phyloP scores from a whole-genome alignment of 1,140 invertebrate species.

The Drosophila navojoa region DNA sequence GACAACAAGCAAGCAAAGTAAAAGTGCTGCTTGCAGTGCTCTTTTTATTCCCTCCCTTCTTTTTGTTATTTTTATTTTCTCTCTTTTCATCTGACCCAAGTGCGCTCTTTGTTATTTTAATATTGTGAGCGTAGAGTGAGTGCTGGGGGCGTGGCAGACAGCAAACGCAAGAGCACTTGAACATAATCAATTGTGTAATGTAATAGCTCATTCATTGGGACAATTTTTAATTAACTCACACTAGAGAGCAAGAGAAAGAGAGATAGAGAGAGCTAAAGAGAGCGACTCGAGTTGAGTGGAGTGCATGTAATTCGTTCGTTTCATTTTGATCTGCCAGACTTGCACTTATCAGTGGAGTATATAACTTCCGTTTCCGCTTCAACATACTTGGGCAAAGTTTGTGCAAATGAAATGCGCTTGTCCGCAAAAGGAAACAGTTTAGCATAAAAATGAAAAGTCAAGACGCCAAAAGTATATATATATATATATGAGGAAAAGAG shows the following conservation, averaged over 20 bases:
- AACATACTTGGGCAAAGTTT: conserved; percentile 61
- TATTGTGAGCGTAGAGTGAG: conserved; percentile 13
- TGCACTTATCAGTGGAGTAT: conserved; percentile 37
- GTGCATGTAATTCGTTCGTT: conserved; percentile 11
- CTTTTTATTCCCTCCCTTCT: conserved; percentile 9
- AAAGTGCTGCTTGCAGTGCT: conserved; percentile 22
- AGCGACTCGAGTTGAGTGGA: neutral
- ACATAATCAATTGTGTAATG: conserved; percentile 59
- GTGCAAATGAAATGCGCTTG: conserved; percentile 62
- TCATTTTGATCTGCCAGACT: conserved; percentile 24
- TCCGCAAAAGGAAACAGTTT: conserved; percentile 67
- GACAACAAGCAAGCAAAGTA: conserved; percentile 36
- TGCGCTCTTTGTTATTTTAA: conserved; percentile 54
- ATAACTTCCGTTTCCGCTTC: conserved; percentile 64
- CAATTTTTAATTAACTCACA: conserved; percentile 53
- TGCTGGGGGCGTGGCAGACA: neutral
- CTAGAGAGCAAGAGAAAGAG: neutral
- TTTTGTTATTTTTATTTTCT: neutral
- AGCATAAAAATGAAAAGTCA: conserved; percentile 72
- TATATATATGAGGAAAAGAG: conserved; percentile 7
- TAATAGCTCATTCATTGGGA: conserved; percentile 51
- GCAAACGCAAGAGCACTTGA: conserved; percentile 40
- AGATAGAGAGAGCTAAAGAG: neutral
- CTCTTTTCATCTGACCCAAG: conserved; percentile 30
- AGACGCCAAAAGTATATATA: conserved; percentile 30